A percentile compares a stretch with the other conserved stretches of the same genome.
phyloP scores from a whole-genome alignment of 2,888 invertebrate species.

The Emmelina monodactyla region DNA sequence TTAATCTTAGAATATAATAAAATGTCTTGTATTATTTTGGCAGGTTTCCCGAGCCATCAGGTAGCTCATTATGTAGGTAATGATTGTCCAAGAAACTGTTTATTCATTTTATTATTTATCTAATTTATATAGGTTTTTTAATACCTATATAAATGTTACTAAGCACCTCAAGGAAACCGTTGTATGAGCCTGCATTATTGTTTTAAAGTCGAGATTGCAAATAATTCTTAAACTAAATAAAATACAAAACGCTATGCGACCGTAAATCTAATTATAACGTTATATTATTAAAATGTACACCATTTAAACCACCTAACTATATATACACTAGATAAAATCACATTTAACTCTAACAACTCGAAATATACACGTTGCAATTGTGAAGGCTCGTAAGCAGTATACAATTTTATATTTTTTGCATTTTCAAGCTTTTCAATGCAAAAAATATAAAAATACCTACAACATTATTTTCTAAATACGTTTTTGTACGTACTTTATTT shows the following conservation, averaged over 20 bases:
- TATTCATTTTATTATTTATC: background rate
- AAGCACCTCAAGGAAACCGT: too few species aligned
- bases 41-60: constrained; percentile 2
- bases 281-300: constrained; percentile 56
- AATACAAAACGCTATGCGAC: constrained; percentile 60
- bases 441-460: too few species aligned
- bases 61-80: too few species aligned
- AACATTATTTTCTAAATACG: too few species aligned
- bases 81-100: too few species aligned
- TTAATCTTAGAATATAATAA: constrained; percentile 4
- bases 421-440: too few species aligned
- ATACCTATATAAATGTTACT: background rate
- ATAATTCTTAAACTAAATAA: constrained; percentile 31
- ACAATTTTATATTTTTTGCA: too few species aligned
- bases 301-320: constrained; percentile 47
- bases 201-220: constrained; percentile 12
- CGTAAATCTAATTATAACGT: constrained; percentile 52
- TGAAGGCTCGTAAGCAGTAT: background rate
- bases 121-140: background rate
- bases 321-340: constrained; percentile 51
- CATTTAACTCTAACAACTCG: constrained; percentile 36
- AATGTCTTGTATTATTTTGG: background rate
- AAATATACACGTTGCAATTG: background rate
- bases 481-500: too few species aligned
- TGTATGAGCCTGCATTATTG: too few species aligned